A percentile compares a stretch with the other conserved stretches of the same genome.
These are phyloP conservation scores for Ascaphus truei DNA, from an alignment of 2,113 vertebrate species.

Conservation along the genomic window DNA sequence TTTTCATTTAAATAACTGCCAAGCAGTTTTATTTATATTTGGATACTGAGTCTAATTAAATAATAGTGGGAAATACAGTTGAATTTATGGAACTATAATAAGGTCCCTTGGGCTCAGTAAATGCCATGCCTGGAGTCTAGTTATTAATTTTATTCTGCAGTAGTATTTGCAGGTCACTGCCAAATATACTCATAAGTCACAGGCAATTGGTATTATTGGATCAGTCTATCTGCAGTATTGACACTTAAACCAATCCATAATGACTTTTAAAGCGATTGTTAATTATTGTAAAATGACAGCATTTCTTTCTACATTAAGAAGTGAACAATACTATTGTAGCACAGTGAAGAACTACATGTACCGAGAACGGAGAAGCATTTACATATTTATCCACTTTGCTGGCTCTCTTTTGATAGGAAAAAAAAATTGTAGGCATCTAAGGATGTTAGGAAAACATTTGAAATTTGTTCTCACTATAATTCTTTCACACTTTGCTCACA, in stretches of 20 bases:
- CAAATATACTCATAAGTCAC: slow-evolving; percentile 60
- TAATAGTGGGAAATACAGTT: slow-evolving; percentile 60
- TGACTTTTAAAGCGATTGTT: slow-evolving; percentile 56
- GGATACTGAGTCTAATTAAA: slow-evolving; percentile 59
- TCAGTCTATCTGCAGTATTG: slow-evolving; percentile 32
- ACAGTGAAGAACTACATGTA: not conserved
- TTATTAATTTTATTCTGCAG: slow-evolving; percentile 63
- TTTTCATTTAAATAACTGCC: slow-evolving; percentile 20
- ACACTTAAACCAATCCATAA: slow-evolving; percentile 54
- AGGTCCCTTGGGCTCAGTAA: slow-evolving; percentile 58
- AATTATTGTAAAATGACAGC: slow-evolving; percentile 44
- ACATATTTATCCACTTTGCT: slow-evolving; percentile 19
- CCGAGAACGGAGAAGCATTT: not conserved
- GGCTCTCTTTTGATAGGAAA: not conserved
- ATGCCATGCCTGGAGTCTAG: slow-evolving; percentile 48
- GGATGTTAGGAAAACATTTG: slow-evolving; percentile 17
- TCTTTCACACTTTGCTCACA: not conserved
- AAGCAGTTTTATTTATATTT: slow-evolving; percentile 44
- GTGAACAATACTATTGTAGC: not conserved
- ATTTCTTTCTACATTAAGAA: slow-evolving; percentile 40
- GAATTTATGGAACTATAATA: slow-evolving; percentile 60
- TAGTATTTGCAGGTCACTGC: slow-evolving; percentile 57
- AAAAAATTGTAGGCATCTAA: slow-evolving; percentile 7
- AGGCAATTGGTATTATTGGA: slow-evolving; percentile 61
- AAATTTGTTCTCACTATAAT: not conserved